phyloP scores from a whole-genome alignment of 2,113 vertebrate genomes.

The Chloebia gouldiae region DNA sequence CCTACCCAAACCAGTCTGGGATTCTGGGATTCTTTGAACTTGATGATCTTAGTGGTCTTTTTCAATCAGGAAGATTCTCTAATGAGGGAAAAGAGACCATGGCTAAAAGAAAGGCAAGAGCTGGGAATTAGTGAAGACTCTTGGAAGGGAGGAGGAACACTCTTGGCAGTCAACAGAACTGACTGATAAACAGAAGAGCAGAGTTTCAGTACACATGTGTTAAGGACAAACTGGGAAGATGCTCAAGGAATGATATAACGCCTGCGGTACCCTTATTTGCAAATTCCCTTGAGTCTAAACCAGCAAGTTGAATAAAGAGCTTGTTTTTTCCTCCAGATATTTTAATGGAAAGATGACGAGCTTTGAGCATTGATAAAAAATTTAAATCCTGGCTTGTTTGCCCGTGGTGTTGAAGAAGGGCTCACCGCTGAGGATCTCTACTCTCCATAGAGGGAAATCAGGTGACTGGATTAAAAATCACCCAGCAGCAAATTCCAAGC shows the following conservation, averaged over 20 bases:
- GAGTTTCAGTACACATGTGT: background rate
- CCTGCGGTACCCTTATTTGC: background rate
- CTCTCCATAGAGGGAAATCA: background rate
- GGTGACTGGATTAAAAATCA: background rate
- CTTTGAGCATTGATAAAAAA: background rate
- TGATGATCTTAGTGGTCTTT: background rate
- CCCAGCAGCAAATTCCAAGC: background rate
- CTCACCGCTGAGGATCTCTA: background rate
- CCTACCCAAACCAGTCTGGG: background rate
- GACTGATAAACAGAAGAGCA: background rate
- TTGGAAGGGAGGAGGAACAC: background rate
- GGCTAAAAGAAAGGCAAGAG: background rate
- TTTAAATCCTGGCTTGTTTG: background rate
- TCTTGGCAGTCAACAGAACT: background rate
- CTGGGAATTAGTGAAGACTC: background rate
- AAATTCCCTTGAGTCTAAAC: background rate
- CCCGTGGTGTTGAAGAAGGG: accelerated
- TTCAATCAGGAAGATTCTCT: background rate
- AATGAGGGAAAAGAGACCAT: background rate
- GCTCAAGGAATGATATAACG: background rate
- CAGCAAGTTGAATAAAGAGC: background rate
- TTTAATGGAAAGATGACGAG: background rate
- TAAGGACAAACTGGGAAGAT: background rate
- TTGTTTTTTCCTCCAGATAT: background rate
- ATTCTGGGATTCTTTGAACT: background rate